Percentiles rank a stretch among this genome's conserved stretches.
Evolutionary conservation across 2,797 vertebrate genomes (phyloP).

Genomic region (Pogonophryne albipinna): DNA sequence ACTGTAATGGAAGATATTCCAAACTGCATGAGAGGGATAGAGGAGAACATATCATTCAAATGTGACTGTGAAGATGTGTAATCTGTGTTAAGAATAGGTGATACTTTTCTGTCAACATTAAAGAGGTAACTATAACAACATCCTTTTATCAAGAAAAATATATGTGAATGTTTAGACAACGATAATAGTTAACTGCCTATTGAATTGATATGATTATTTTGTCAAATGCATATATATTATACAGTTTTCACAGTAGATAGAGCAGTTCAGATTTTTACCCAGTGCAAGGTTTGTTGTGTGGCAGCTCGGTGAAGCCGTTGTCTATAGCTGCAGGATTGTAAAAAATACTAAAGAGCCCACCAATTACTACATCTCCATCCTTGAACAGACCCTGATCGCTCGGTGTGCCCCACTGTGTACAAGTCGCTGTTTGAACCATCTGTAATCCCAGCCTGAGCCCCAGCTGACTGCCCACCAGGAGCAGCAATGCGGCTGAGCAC

Average conservation of each 20-base stretch:
- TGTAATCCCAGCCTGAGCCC: slow-evolving; percentile 55
- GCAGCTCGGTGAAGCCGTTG: slow-evolving; percentile 62
- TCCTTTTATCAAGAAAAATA: not conserved
- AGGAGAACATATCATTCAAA: slow-evolving; percentile 11
- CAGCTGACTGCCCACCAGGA: slow-evolving; percentile 56
- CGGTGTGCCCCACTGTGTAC: slow-evolving; percentile 62
- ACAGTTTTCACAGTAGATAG: not conserved
- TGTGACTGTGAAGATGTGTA: not conserved
- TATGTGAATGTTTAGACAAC: not conserved
- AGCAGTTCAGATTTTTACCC: slow-evolving; percentile 67
- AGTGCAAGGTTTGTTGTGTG: slow-evolving; percentile 68
- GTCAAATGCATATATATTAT: not conserved
- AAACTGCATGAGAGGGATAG: slow-evolving; percentile 71
- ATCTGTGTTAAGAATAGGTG: not conserved
- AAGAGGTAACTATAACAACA: not conserved
- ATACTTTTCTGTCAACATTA: not conserved
- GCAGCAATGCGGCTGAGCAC: slow-evolving; percentile 40
- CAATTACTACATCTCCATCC: slow-evolving; percentile 83
- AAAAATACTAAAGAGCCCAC: slow-evolving; percentile 81
- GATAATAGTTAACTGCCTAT: not conserved
- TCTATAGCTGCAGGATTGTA: slow-evolving; percentile 59
- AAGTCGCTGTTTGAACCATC: slow-evolving; percentile 50
- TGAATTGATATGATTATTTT: not conserved
- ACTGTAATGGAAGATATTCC: slow-evolving; percentile 77
- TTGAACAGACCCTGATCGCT: slow-evolving; percentile 71